These are phyloP conservation scores for Theonella swinhoei DNA, from an alignment of 37 sponge, comb jelly and placozoan species.

Conservation along the genomic window DNA sequence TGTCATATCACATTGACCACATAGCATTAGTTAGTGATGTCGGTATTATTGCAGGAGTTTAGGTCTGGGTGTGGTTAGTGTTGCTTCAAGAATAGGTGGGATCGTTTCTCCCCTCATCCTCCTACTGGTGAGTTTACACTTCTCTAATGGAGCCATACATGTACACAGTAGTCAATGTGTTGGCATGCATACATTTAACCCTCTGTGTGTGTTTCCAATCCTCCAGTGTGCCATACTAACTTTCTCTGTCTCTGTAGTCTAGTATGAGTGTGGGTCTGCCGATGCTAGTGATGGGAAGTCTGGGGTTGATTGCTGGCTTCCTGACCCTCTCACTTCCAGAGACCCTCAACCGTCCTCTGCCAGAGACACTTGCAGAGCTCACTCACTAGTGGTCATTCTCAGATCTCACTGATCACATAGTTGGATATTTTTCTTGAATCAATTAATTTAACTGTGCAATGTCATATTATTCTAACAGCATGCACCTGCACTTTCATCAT, in stretches of 20 bases:
- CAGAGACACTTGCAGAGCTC: slow-evolving; percentile 54
- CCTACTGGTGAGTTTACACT: slow-evolving; percentile 35
- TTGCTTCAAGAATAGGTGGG: slow-evolving; percentile 57
- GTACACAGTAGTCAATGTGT: not conserved
- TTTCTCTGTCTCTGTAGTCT: not conserved
- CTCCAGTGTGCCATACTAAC: too few relatives aligned
- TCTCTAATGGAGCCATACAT: not conserved
- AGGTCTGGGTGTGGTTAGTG: slow-evolving; percentile 21
- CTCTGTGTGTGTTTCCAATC: too few relatives aligned
- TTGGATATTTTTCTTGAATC: not conserved
- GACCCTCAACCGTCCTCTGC: slow-evolving; percentile 59
- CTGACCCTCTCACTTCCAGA: slow-evolving; percentile 65
- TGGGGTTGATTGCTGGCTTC: slow-evolving; percentile 32
- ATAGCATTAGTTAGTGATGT: too few relatives aligned
- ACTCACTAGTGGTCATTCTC: too few relatives aligned
- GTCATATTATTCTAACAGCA: not conserved
- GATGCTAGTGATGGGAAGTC: slow-evolving; percentile 58
- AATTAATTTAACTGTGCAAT: not conserved
- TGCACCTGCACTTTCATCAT: too few relatives aligned
- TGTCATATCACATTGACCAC: too few relatives aligned
- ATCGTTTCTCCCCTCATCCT: slow-evolving; percentile 50
- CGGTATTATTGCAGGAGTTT: slow-evolving; percentile 26
- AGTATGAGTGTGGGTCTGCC: slow-evolving; percentile 10
- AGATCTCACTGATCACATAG: too few relatives aligned
- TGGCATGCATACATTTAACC: too few relatives aligned